Conservation (phyloP, 1,140 invertebrate genomes). For the Elymnias hypermnestra region DNA sequence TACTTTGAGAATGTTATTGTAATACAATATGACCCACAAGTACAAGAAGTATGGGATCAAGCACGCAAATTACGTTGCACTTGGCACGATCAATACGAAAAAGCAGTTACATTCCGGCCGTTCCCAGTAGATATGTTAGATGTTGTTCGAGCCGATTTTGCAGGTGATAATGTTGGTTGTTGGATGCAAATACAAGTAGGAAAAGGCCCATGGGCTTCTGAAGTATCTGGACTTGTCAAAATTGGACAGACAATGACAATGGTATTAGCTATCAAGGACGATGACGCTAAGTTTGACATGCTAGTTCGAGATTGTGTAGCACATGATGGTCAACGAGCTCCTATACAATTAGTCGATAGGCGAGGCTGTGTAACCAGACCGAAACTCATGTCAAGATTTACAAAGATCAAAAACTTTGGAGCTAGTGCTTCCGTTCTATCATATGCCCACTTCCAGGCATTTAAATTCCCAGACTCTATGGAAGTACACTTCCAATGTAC, state of each 20-base stretch:
- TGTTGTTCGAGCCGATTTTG: slow-evolving; percentile 94
- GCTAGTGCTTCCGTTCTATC: slow-evolving; percentile 93
- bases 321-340: slow-evolving; percentile 94
- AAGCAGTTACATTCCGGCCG: slow-evolving; percentile 94
- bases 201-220: slow-evolving; percentile 96
- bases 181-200: slow-evolving; percentile 97
- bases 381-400: slow-evolving; percentile 95
- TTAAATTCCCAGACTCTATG: slow-evolving; percentile 97
- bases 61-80: slow-evolving; percentile 94
- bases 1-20: slow-evolving; percentile 97
- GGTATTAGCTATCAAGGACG: slow-evolving; percentile 96
- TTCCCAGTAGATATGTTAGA: slow-evolving; percentile 97
- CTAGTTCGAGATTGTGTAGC: slow-evolving; percentile 95
- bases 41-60: slow-evolving; percentile 98
- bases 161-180: slow-evolving; percentile 96
- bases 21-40: slow-evolving; percentile 95
- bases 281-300: slow-evolving; percentile 97
- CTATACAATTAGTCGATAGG: slow-evolving; percentile 96
- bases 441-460: slow-evolving; percentile 95
- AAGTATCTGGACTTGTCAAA: slow-evolving; percentile 95
- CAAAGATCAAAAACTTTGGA: slow-evolving; percentile 97
- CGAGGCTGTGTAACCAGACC: slow-evolving; percentile 93
- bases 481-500: slow-evolving; percentile 97
- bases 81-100: slow-evolving; percentile 97
- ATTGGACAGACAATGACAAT: slow-evolving; percentile 98